Evolutionary conservation across 2,113 vertebrate genomes (phyloP), one percentile per base, ranked within the genome.

Genomic region (Chaetorhynchus papuensis): DNA sequence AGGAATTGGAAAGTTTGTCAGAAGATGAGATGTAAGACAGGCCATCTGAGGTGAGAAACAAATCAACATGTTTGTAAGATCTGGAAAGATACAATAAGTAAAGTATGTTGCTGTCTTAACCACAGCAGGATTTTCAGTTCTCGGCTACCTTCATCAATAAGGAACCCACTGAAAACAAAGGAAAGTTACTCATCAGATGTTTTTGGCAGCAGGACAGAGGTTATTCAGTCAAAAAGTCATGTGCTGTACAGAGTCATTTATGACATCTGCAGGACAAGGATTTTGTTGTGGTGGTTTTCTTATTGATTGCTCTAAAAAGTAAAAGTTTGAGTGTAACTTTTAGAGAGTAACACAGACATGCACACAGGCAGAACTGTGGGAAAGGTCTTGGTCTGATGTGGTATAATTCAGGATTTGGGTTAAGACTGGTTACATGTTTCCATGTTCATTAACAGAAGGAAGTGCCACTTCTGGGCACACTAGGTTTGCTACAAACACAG

Each of bases 11-110:
- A 47, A 56, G 39, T 16, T 35, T 89, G 61, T 94, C 60, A 83
- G 75, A 86, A 75, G 68, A 83, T 64, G 76, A 92, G 83, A 93
- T 75, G 56, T 60, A 88, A 89, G 47, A 90, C 75, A 88, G 92
- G 75, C 20, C 60, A 71, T 83, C 82, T 88, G 92, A 96, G 88
- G 88, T 95, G 71, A 95, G 75, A 92, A 90, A 74, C 42, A 91
- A 88, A 69, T 89, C 68, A 91, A 77, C 79, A 30, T 80, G 45
- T 87, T 92, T 87, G 31, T 79, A 24, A 79, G 65, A 57, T 65
- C 69, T 85, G 61, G 68, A 85, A 72, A 45, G 5, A 14, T 76
- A 54, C 27, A 77, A 24, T 63, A 52, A 90, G 42, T 53, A 53
- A 76, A 90, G 27, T 54, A 54, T 31, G 6, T 59, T 91, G 27